Evolutionary conservation across 2,888 invertebrate genomes (phyloP).

Genomic region (Cremastinae sp.): DNA sequence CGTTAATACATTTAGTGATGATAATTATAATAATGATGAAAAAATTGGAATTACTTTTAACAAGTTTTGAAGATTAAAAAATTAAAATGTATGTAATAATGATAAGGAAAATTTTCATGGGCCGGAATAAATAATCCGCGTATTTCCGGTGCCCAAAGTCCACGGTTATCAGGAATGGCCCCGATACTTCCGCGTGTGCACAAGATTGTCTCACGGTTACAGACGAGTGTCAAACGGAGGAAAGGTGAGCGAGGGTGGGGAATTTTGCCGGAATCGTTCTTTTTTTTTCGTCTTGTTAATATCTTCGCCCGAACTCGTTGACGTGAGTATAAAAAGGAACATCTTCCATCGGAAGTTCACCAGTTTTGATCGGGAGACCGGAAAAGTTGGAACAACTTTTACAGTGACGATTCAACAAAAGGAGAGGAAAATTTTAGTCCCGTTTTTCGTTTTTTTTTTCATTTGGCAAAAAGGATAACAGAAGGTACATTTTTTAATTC

Average conservation of each 20-base stretch:
- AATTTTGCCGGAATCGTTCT: conserved; percentile 18
- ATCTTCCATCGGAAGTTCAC: conserved; percentile 54
- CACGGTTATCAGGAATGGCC: conserved; percentile 74
- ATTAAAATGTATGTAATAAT: too few relatives aligned
- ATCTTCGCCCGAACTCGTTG: conserved; percentile 24
- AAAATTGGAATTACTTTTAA: background rate
- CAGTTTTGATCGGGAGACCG: conserved; percentile 57
- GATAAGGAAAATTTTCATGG: conserved; percentile 32
- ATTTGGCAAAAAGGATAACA: too few relatives aligned
- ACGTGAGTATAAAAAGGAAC: conserved; percentile 60
- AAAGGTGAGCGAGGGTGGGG: conserved; percentile 53
- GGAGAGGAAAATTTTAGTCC: too few relatives aligned
- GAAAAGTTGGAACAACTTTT: conserved; percentile 34
- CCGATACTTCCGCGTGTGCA: conserved; percentile 70
- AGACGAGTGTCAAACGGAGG: conserved; percentile 3
- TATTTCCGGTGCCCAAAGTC: conserved; percentile 71
- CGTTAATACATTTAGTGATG: too few relatives aligned
- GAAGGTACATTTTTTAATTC: too few relatives aligned
- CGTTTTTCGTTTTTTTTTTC: too few relatives aligned
- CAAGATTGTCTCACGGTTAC: conserved; percentile 43
- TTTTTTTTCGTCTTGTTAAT: background rate
- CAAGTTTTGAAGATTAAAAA: background rate
- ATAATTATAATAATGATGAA: background rate
- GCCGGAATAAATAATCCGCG: conserved; percentile 59
- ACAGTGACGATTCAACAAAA: too few relatives aligned